These are phyloP conservation scores for Drosophila lacicola DNA, from an alignment of 2,888 invertebrate species.

Conservation along the genomic window DNA sequence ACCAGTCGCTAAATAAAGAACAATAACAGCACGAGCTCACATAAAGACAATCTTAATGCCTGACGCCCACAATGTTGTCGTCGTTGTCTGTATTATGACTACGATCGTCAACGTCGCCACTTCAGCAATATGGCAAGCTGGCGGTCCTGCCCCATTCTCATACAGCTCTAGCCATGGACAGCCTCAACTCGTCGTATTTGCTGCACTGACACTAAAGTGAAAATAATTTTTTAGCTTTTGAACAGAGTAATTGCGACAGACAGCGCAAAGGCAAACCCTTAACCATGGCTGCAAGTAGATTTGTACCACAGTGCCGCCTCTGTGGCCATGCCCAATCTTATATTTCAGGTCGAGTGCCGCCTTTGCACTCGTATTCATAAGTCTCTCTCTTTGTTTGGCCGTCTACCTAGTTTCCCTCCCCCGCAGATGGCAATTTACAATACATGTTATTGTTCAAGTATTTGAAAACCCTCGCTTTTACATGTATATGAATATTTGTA, in stretches of 20 bases:
- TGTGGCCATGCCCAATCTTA: constrained; percentile 10
- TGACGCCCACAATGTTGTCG: constrained; percentile 65
- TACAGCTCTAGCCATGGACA: constrained; percentile 34
- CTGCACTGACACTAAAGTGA: constrained; percentile 43
- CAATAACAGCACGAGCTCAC: constrained; percentile 64
- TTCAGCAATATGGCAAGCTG: constrained; percentile 39
- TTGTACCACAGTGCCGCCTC: constrained; percentile 32
- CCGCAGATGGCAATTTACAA: constrained; percentile 47
- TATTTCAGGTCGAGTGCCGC: constrained; percentile 31
- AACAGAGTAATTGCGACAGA: constrained; percentile 73
- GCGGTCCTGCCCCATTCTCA: constrained; percentile 18
- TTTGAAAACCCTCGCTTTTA: neutral
- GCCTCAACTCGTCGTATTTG: constrained; percentile 20
- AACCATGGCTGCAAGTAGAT: constrained; percentile 53
- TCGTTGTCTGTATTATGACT: constrained; percentile 14
- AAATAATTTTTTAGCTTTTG: constrained; percentile 72
- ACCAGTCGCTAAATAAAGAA: constrained; percentile 59
- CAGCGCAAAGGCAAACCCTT: constrained; percentile 46
- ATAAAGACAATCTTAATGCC: constrained; percentile 70
- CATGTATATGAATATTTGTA: neutral
- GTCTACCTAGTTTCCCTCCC: constrained; percentile 34
- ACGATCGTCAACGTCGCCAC: constrained; percentile 27
- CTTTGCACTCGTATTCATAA: constrained; percentile 48
- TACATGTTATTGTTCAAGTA: constrained; percentile 42
- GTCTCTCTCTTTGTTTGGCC: constrained; percentile 56